phyloP scores from a whole-genome alignment of 2,888 invertebrate species.

The Apodemia duryi region DNA sequence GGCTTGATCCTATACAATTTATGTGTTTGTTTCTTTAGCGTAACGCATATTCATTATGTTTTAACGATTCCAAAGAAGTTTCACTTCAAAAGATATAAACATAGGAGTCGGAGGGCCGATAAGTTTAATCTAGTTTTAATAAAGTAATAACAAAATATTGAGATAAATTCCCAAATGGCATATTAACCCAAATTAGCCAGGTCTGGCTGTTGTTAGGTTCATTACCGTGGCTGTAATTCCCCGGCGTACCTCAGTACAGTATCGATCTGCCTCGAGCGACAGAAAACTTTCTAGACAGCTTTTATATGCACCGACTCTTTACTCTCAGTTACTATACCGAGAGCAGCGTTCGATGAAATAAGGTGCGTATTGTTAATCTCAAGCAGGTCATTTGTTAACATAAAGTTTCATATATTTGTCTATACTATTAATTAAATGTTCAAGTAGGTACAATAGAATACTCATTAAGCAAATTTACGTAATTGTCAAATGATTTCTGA shows the following conservation, averaged over 20 bases:
- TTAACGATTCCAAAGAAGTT: no score
- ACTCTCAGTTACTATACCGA: conserved; percentile 49
- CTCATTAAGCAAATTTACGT: no score
- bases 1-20: no score
- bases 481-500: background rate
- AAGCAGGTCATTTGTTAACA: conserved; percentile 30
- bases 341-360: conserved; percentile 44
- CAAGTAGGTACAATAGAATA: background rate
- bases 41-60: no score
- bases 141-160: background rate
- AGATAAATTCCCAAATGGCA: conserved; percentile 46
- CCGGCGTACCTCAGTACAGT: conserved; percentile 58
- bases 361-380: conserved; percentile 40
- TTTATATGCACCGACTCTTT: conserved; percentile 77
- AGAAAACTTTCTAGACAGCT: conserved; percentile 80
- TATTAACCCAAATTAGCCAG: conserved; percentile 72
- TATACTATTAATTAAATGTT: background rate
- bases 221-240: conserved; percentile 58
- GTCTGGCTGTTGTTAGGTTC: conserved; percentile 57
- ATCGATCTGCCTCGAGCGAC: conserved; percentile 74
- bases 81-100: no score
- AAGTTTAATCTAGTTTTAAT: background rate
- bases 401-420: no score
- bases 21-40: no score
- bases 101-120: no score